These are phyloP conservation scores for Eristalinus sepulchralis DNA, from an alignment of 2,888 invertebrate species.

Conservation along the genomic window DNA sequence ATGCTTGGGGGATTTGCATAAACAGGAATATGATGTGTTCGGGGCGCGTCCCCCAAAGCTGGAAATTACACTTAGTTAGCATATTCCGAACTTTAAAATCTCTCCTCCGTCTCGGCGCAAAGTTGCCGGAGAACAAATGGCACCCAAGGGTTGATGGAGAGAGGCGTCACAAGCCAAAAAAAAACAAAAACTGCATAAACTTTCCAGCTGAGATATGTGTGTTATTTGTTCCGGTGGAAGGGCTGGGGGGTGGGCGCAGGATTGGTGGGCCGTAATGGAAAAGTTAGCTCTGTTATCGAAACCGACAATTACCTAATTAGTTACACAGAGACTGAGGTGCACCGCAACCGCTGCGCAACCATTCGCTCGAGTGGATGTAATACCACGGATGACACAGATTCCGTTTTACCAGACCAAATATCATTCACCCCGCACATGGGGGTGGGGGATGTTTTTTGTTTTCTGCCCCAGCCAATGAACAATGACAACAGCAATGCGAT, in stretches of 20 bases:
- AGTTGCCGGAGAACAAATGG: constrained; percentile 27
- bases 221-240: constrained; percentile 32
- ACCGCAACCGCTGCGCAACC: background rate
- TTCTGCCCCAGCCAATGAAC: background rate
- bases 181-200: constrained; percentile 4
- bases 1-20: constrained; percentile 59
- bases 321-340: background rate
- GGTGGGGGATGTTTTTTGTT: constrained; percentile 3
- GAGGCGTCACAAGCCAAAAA: background rate
- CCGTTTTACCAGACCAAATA: background rate
- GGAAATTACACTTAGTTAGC: constrained; percentile 68
- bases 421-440: background rate
- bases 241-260: background rate
- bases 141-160: constrained; percentile 38
- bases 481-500: background rate
- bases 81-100: constrained; percentile 68
- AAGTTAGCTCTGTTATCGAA: constrained; percentile 65
- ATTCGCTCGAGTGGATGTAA: constrained; percentile 40
- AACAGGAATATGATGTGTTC: constrained; percentile 56
- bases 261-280: constrained; percentile 30
- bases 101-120: background rate
- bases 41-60: constrained; percentile 21
- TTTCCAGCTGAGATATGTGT: constrained; percentile 27
- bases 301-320: constrained; percentile 70
- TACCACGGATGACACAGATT: constrained; percentile 57